Evolutionary conservation across 2,888 invertebrate species (phyloP), one percentile per base, ranked within the genome.

Genomic region (Drosophila macrothrix): DNA sequence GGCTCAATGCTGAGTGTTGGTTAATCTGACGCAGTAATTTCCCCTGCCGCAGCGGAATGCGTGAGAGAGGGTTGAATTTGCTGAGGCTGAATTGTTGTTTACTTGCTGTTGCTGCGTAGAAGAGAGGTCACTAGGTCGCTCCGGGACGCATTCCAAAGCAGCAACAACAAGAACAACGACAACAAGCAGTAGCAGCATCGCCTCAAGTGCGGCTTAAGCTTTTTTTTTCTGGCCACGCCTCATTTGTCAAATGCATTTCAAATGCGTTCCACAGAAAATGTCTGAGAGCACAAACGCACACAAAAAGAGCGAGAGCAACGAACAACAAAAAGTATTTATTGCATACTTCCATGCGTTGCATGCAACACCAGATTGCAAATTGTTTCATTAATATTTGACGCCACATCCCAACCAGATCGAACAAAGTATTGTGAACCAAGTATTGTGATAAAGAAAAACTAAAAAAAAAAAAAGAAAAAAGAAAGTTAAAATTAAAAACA

Each of bases 81-180:
- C 33, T 59, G 58, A n/a, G 41, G 46, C 52, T 52, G 49, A 55
- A 58, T 67, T 81, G 73, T 73, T 56, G 56, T 39, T 80, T 82
- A 73, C 78, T 71, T 76, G 79, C 33, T 69, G 73, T 35, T 39
- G 63, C 59, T 70, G 77, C 60, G 65, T 60, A 31, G 65, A 72
- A 78, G 80, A 81, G 91, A 93, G 93, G 93, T 93, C 93, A 93
- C 91, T 93, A 93, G 93, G 93, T 93, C 93, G 93, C 92, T 91
- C 93, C 92, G 90, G 92, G 92, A 83, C 84, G 79, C 82, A 81
- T 85, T 82, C 78, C 70, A 80, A 73, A 67, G 63, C 64, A 76
- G 56, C 62, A 68, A 28, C 78, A 73, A 66, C 59, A 62, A 46
- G 63, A 76, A 16, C 62, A 56, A 37, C n/a, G 56, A 28, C 53